Evolutionary conservation across 2,888 invertebrate species (phyloP).

Genomic region (Gymnocheta viridis): DNA sequence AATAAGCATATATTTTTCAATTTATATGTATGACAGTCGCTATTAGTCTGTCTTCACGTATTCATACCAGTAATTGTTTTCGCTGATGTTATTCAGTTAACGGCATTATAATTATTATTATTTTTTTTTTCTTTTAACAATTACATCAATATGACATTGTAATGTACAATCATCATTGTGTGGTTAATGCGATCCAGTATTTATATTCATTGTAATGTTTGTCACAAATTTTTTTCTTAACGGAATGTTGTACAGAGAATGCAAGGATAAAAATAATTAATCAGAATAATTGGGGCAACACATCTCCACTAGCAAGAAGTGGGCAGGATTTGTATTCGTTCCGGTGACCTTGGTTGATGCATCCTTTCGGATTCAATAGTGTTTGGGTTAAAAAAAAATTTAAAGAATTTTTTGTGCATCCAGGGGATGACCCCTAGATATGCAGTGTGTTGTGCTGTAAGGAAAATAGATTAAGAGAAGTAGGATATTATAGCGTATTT

Average conservation of each 20-base stretch:
- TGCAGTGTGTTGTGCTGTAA: too few relatives aligned
- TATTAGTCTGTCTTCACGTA: slow-evolving; percentile 26
- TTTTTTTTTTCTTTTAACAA: slow-evolving; percentile 25
- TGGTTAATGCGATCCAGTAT: slow-evolving; percentile 27
- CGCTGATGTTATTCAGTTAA: slow-evolving; percentile 14
- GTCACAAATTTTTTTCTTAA: neutral
- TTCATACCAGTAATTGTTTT: slow-evolving; percentile 38
- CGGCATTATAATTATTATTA: neutral
- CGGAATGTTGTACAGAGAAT: neutral
- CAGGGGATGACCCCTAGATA: too few relatives aligned
- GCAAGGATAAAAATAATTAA: neutral
- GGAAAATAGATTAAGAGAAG: too few relatives aligned
- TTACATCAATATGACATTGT: slow-evolving; percentile 52
- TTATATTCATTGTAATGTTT: slow-evolving; percentile 24
- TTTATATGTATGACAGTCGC: slow-evolving; percentile 13
- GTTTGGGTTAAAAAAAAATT: too few relatives aligned
- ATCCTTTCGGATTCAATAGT: neutral
- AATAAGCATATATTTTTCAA: neutral
- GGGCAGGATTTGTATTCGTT: too few relatives aligned
- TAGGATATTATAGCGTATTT: too few relatives aligned
- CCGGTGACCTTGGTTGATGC: neutral
- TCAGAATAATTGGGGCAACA: neutral
- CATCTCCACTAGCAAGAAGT: neutral
- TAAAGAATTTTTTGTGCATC: too few relatives aligned
- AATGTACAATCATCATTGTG: slow-evolving; percentile 16